Percentiles rank a stretch among this genome's conserved stretches.
Conservation (phyloP, 2,888 invertebrate species). For the Scrobipalpa atriplicella region DNA sequence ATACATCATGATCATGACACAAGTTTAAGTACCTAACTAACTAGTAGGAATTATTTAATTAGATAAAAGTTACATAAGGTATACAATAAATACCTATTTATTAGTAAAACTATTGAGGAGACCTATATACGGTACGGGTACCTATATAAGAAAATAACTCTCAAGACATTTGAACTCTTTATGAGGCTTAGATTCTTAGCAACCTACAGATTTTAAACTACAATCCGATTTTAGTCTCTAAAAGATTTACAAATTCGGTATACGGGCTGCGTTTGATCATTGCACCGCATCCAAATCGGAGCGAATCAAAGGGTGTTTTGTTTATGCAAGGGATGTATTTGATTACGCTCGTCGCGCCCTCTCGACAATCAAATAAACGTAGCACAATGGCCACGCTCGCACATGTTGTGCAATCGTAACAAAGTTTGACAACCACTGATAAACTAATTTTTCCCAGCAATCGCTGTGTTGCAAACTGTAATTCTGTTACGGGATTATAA, state of each 20-base stretch:
- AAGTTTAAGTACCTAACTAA: no score
- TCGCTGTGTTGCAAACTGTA: neutral
- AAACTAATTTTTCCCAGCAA: conserved; percentile 3
- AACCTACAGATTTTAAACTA: neutral
- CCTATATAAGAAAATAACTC: no score
- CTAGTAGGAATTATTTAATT: no score
- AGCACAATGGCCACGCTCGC: conserved; percentile 19
- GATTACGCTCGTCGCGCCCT: conserved; percentile 53
- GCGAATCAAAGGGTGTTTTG: conserved; percentile 51
- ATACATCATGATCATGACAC: no score
- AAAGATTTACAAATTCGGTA: conserved; percentile 4
- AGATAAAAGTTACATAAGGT: no score
- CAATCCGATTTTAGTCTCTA: neutral
- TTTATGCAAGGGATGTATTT: conserved; percentile 64
- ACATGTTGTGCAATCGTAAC: conserved; percentile 28
- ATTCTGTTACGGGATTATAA: neutral
- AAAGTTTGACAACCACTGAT: conserved; percentile 22
- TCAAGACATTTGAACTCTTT: no score
- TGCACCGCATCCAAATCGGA: conserved; percentile 29
- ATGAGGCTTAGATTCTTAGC: no score
- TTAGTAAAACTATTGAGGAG: no score
- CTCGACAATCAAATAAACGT: conserved; percentile 42
- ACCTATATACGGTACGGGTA: no score
- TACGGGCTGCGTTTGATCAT: conserved; percentile 45
- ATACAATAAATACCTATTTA: no score